Conservation (phyloP, 2,797 vertebrate species). For the Rhinatrema bivittatum region DNA sequence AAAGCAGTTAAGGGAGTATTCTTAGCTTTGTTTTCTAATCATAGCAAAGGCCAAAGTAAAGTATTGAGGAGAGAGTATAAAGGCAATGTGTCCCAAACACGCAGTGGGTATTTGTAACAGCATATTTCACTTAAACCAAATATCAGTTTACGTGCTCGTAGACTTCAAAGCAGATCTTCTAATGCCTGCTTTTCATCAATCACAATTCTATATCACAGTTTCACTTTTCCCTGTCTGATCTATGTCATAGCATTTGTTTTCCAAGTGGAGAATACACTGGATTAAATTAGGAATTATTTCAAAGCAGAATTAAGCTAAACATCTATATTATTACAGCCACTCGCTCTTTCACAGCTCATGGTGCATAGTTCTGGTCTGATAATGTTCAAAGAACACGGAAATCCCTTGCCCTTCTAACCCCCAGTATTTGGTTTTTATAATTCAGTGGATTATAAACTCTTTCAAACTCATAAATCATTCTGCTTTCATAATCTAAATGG, state of each 20-base stretch:
- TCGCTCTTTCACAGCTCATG: slow-evolving; percentile 24
- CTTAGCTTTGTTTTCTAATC: not conserved
- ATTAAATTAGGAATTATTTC: slow-evolving; percentile 63
- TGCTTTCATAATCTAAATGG: no score
- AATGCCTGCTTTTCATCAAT: slow-evolving; percentile 87
- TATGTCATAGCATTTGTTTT: slow-evolving; percentile 58
- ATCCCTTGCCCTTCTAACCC: no score
- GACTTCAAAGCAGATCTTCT: slow-evolving; percentile 91
- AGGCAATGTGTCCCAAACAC: slow-evolving; percentile 43
- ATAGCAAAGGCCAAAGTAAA: not conserved
- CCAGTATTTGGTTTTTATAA: no score
- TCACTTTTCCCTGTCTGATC: slow-evolving; percentile 57
- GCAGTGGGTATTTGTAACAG: slow-evolving; percentile 56
- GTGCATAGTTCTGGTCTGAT: slow-evolving; percentile 25
- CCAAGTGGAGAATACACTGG: slow-evolving; percentile 54
- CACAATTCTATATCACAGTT: slow-evolving; percentile 68
- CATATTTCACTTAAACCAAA: slow-evolving; percentile 84
- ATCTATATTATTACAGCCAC: slow-evolving; percentile 35
- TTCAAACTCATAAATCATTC: no score
- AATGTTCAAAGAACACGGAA: no score
- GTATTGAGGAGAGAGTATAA: slow-evolving; percentile 38
- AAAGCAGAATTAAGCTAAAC: slow-evolving; percentile 47
- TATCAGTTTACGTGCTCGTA: slow-evolving; percentile 94
- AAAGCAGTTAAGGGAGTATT: slow-evolving; percentile 8
- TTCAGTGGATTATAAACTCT: no score